Evolutionary conservation across 1,140 invertebrate species (phyloP).

Genomic region (Camponotus pennsylvanicus): DNA sequence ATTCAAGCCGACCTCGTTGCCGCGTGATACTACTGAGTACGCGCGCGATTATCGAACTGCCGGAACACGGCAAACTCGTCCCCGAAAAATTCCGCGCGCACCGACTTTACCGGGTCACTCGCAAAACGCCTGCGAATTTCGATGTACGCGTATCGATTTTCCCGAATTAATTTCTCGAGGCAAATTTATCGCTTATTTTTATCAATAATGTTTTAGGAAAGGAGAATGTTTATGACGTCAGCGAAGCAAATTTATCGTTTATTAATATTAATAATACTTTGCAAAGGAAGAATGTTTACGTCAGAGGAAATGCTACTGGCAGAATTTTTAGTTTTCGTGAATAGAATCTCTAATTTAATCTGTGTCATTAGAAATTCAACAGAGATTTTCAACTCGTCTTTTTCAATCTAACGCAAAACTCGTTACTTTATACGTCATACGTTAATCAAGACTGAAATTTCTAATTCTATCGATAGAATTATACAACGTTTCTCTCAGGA

Average conservation of each 20-base stretch:
- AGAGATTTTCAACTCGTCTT: background rate
- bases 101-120: slow-evolving; percentile 22
- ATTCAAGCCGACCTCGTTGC: slow-evolving; percentile 57
- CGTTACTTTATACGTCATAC: no score
- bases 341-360: no score
- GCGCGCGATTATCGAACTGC: slow-evolving; percentile 42
- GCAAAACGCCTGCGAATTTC: background rate
- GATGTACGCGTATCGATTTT: background rate
- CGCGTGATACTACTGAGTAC: slow-evolving; percentile 43
- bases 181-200: background rate
- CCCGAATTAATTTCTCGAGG: background rate
- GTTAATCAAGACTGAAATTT: background rate
- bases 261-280: no score
- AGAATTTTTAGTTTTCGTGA: no score
- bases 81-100: slow-evolving; percentile 33
- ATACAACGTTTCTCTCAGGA: no score
- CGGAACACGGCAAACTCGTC: slow-evolving; percentile 34
- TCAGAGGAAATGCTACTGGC: no score
- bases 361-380: background rate
- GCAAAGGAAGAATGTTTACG: no score
- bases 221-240: background rate
- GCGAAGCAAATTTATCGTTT: background rate
- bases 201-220: background rate
- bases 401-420: background rate
- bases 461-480: no score